A percentile compares a stretch with the other conserved stretches of the same genome.
Conservation (phyloP, 2,113 vertebrate species). For the Amphilophus citrinellus region DNA sequence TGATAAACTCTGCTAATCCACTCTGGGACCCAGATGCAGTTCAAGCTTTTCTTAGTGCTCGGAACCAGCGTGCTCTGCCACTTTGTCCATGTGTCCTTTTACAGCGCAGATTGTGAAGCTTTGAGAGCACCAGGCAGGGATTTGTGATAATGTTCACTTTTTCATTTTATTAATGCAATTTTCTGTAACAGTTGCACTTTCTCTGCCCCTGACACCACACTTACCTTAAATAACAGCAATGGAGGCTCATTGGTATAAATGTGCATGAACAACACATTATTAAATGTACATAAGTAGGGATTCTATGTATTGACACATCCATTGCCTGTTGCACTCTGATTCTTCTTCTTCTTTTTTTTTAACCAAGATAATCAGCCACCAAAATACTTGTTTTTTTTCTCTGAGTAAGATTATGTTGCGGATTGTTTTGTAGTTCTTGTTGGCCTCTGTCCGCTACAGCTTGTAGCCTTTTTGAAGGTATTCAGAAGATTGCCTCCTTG, state of each 20-base stretch:
- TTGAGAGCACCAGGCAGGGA: slow-evolving; percentile 24
- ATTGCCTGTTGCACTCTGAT: not conserved
- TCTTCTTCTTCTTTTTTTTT: not conserved
- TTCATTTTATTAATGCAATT: slow-evolving; percentile 43
- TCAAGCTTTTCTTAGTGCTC: slow-evolving; percentile 38
- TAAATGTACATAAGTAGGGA: not conserved
- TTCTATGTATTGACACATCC: no score
- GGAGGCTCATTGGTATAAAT: not conserved
- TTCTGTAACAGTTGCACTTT: slow-evolving; percentile 4
- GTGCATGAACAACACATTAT: not conserved
- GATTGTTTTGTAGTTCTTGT: not conserved
- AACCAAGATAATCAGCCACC: not conserved
- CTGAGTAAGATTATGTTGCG: not conserved
- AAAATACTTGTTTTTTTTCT: not conserved
- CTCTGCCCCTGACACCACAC: not conserved
- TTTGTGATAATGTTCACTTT: slow-evolving; percentile 38
- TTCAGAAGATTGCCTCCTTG: not conserved
- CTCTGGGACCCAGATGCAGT: slow-evolving; percentile 52
- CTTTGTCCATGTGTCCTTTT: slow-evolving; percentile 44
- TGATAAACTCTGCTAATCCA: slow-evolving; percentile 77
- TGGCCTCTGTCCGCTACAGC: not conserved
- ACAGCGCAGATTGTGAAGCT: slow-evolving; percentile 19
- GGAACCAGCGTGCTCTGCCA: slow-evolving; percentile 26
- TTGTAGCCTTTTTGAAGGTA: not conserved
- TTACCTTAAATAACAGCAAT: slow-evolving; percentile 8